Percentiles rank a stretch among this genome's conserved stretches.
Conservation (phyloP, 2,888 invertebrate species). For the Colletes collaris region DNA sequence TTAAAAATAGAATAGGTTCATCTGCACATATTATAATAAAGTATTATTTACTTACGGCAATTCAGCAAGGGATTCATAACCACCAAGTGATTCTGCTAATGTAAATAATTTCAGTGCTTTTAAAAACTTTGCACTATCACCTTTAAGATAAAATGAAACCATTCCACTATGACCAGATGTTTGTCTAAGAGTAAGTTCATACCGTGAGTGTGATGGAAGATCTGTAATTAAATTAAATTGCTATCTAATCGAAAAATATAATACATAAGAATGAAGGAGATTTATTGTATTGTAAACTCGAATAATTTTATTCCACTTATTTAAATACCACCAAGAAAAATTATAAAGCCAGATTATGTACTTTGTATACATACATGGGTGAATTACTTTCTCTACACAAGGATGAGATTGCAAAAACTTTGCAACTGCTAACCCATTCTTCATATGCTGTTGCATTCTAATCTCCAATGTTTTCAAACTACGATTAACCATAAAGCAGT, state of each 20-base stretch:
- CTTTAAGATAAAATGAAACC: slow-evolving; percentile 94
- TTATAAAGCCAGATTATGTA: neutral
- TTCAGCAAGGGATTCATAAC: slow-evolving; percentile 97
- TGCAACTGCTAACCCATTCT: slow-evolving; percentile 91
- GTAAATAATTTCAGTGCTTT: slow-evolving; percentile 91
- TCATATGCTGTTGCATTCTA: slow-evolving; percentile 95
- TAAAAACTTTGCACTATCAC: slow-evolving; percentile 90
- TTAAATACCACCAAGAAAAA: neutral
- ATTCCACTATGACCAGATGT: slow-evolving; percentile 95
- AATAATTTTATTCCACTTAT: neutral
- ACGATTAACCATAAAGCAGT: slow-evolving; percentile 96
- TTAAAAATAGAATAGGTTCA: slow-evolving; percentile 2
- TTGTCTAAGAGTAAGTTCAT: slow-evolving; percentile 91
- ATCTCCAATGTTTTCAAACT: slow-evolving; percentile 96
- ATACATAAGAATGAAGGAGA: neutral
- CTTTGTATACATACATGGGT: slow-evolving; percentile 87
- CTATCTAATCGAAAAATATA: slow-evolving; percentile 2
- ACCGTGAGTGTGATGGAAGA: slow-evolving; percentile 93
- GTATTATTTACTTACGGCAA: slow-evolving; percentile 89
- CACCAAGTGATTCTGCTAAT: slow-evolving; percentile 97
- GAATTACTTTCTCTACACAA: slow-evolving; percentile 90
- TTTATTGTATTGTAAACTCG: neutral
- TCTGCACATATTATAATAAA: neutral
- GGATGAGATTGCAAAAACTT: slow-evolving; percentile 92
- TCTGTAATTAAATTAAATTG: slow-evolving; percentile 83